Base-by-base conservation (phyloP, 2,113 vertebrate species). In the Callorhinus ursinus region DNA sequence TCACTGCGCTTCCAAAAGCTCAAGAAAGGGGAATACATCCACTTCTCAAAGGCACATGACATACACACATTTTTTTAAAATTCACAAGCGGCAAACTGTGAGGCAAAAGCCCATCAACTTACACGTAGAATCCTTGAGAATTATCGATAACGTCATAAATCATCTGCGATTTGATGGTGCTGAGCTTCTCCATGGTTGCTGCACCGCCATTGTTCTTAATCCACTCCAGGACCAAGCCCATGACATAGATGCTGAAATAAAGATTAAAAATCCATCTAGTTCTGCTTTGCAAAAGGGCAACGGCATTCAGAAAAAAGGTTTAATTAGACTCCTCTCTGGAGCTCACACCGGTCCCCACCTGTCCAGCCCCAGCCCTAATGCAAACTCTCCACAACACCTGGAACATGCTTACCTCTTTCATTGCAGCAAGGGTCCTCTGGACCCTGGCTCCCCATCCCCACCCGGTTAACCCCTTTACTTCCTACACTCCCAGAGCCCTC, bases 171-270 rank as follows among this genome's bases (percentile, higher is more conserved):
- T 99, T 99, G 98, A 99, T 97, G 93, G 98, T 98, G 98, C 99
- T 99, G 24, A 99, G 99, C 67, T 97, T 98, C 95, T 99, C 99
- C 99, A 99, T 99, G 95, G 99, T 99, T 12, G 98, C 90, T 51
- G 98, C 99, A 86, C 99, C 99, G 0, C 99, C 99, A 0, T 99
- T 99, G 98, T 99, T 99, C 98, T 99, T 99, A 97, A 99, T 99
- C 99, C 99, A 99, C 97, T 99, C 99, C 96, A 99, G 98, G 79
- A 99, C 99, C 98, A 99, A 97, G 76, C 99, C 98, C 99, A 99
- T 99, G 93, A 99, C 99, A 93, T 99, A 99, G 98, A 99, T 99
- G 98, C 99, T 99, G 95, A 98, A 98, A 96, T 31, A 69, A 88
- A 80, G 76, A 81, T 39, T 33, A n/a, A 81, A 0, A 82, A 33